Conservation (phyloP, 2,113 vertebrate species). For the Panurus biarmicus region DNA sequence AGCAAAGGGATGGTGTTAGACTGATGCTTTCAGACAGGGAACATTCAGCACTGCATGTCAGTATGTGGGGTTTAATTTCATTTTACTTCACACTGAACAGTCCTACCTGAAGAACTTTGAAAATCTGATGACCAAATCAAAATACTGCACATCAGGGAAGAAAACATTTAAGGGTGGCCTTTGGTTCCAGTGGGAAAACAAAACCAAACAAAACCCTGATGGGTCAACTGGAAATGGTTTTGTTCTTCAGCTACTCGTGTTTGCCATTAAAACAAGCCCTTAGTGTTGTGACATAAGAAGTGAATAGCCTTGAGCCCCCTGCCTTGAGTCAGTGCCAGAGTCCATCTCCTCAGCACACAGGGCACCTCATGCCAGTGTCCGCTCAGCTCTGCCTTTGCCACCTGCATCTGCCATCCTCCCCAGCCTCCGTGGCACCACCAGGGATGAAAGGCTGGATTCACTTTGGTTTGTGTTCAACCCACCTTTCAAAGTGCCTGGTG, state of each 20-base stretch:
- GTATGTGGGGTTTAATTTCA: rapidly evolving
- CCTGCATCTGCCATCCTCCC: rapidly evolving
- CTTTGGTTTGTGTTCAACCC: not conserved
- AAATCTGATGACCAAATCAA: not conserved
- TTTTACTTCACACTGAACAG: not conserved
- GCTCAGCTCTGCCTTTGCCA: not conserved
- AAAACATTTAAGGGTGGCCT: not conserved
- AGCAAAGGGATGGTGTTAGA: not conserved
- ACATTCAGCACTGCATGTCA: not conserved
- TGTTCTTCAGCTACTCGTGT: not conserved
- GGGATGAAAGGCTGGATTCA: not conserved
- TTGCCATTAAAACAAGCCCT: not conserved
- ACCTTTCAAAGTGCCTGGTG: not conserved
- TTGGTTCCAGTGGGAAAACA: not conserved
- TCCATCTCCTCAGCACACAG: not conserved
- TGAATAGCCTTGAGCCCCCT: not conserved
- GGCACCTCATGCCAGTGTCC: rapidly evolving
- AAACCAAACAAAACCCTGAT: not conserved
- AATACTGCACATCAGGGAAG: rapidly evolving
- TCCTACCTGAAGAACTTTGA: not conserved
- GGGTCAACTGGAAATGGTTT: not conserved
- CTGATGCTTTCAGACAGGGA: not conserved
- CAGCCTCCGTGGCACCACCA: rapidly evolving
- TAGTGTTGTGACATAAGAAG: not conserved
- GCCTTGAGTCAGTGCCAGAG: not conserved